phyloP scores from a whole-genome alignment of 2,797 vertebrate genomes.

The Trachurus trachurus region DNA sequence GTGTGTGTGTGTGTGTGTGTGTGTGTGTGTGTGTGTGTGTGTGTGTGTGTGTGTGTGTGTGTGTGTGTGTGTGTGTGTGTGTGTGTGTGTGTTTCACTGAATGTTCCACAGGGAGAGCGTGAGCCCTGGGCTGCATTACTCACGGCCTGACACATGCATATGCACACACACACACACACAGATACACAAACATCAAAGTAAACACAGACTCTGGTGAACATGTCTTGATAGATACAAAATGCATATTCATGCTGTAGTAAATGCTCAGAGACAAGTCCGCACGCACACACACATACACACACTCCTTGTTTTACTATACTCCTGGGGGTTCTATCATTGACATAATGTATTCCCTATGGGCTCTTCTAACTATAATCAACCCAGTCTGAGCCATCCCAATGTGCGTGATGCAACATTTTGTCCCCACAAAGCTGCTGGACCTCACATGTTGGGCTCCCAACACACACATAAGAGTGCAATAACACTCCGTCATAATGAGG shows the following conservation, averaged over 20 bases:
- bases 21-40: constrained; percentile 43
- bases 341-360: not conserved
- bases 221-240: constrained; percentile 43
- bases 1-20: constrained; percentile 38
- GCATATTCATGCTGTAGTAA: constrained; percentile 22
- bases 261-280: constrained; percentile 32
- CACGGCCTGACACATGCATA: constrained; percentile 53
- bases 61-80: constrained; percentile 21
- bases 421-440: not conserved
- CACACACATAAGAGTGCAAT: constrained; percentile 31
- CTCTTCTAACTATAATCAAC: too few relatives aligned
- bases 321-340: not conserved
- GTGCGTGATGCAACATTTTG: too few relatives aligned
- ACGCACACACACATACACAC: constrained; percentile 11
- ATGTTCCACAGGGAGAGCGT: constrained; percentile 62
- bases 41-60: constrained; percentile 33
- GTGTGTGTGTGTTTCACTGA: constrained; percentile 55
- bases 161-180: constrained; percentile 34
- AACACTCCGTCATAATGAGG: not conserved
- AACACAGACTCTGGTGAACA: constrained; percentile 29
- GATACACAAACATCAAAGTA: constrained; percentile 25
- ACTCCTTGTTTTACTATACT: not conserved
- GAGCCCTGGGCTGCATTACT: constrained; percentile 71
- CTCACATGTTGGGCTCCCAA: not conserved
- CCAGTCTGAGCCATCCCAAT: too few relatives aligned